Evolutionary conservation across 1,140 invertebrate genomes (phyloP).

Genomic region (Agrypnia vestita): DNA sequence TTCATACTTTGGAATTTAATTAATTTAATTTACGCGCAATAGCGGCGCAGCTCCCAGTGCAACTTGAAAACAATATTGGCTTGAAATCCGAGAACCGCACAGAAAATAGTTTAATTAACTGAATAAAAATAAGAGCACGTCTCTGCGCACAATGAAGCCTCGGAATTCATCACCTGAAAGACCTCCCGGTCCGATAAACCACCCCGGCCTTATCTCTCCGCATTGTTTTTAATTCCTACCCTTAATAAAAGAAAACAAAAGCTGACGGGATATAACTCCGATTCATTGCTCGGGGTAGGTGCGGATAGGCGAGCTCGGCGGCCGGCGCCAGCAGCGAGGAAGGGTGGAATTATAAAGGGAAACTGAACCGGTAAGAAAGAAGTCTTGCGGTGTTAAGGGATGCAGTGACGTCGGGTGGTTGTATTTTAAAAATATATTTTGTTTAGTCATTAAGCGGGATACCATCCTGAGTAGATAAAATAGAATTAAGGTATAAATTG

Average conservation of each 20-base stretch:
- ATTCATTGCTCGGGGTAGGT: slow-evolving; percentile 23
- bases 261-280: slow-evolving; percentile 26
- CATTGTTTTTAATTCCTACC: slow-evolving; percentile 45
- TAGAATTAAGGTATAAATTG: too few species aligned
- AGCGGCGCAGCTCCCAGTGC: too few species aligned
- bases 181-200: slow-evolving; percentile 25
- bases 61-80: too few species aligned
- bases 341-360: slow-evolving; percentile 28
- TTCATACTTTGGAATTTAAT: too few species aligned
- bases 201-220: slow-evolving; percentile 30
- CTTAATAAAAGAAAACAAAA: slow-evolving; percentile 45
- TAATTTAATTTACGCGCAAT: too few species aligned
- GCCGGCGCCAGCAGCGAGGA: neutral
- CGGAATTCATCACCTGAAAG: slow-evolving; percentile 43
- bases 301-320: slow-evolving; percentile 12
- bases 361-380: slow-evolving; percentile 20
- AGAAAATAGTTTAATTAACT: neutral
- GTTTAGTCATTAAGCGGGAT: too few species aligned
- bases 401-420: slow-evolving; percentile 2
- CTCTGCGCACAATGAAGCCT: slow-evolving; percentile 1
- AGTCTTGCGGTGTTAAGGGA: slow-evolving; percentile 21
- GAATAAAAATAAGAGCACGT: slow-evolving; percentile 18
- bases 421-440: too few species aligned
- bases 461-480: too few species aligned
- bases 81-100: too few species aligned